Percentiles rank a stretch among this genome's conserved stretches.
These are phyloP conservation scores for Atta colombica DNA, from an alignment of 1,140 invertebrate species.

Conservation along the genomic window DNA sequence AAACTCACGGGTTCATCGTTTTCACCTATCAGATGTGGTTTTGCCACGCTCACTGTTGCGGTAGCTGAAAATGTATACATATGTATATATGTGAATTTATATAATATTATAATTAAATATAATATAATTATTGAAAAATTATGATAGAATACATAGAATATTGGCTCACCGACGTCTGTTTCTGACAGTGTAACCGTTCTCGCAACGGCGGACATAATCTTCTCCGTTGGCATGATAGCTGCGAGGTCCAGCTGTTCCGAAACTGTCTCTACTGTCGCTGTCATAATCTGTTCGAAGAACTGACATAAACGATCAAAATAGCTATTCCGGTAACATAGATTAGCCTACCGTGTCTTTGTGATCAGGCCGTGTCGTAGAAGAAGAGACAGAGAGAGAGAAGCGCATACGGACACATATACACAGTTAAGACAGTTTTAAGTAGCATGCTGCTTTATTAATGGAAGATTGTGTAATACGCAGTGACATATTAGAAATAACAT, in stretches of 20 bases:
- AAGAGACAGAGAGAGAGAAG: constrained; percentile 71
- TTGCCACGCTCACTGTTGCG: constrained; percentile 89
- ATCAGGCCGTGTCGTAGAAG: constrained; percentile 73
- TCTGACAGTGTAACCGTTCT: constrained; percentile 95
- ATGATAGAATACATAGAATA: background rate
- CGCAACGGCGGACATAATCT: constrained; percentile 93
- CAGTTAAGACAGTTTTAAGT: constrained; percentile 65
- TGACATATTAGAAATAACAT: constrained; percentile 9
- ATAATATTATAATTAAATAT: constrained; percentile 19
- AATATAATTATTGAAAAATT: constrained; percentile 29
- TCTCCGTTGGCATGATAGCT: constrained; percentile 93
- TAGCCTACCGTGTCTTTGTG: constrained; percentile 81
- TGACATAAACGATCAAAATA: constrained; percentile 85
- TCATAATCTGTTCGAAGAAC: constrained; percentile 93
- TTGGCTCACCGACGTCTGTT: constrained; percentile 92
- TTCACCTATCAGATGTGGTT: constrained; percentile 90
- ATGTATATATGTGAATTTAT: background rate
- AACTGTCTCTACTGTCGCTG: constrained; percentile 96
- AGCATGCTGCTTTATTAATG: constrained; percentile 69
- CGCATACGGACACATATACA: constrained; percentile 62
- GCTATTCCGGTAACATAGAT: constrained; percentile 79
- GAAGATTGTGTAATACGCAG: constrained; percentile 30
- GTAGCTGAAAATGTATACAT: constrained; percentile 84
- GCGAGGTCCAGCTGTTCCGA: constrained; percentile 94
- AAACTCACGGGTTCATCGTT: constrained; percentile 90